Evolutionary conservation across 2,797 vertebrate species (phyloP), one percentile per base, ranked within the genome.

Genomic region (Myioborus melanocephalus): DNA sequence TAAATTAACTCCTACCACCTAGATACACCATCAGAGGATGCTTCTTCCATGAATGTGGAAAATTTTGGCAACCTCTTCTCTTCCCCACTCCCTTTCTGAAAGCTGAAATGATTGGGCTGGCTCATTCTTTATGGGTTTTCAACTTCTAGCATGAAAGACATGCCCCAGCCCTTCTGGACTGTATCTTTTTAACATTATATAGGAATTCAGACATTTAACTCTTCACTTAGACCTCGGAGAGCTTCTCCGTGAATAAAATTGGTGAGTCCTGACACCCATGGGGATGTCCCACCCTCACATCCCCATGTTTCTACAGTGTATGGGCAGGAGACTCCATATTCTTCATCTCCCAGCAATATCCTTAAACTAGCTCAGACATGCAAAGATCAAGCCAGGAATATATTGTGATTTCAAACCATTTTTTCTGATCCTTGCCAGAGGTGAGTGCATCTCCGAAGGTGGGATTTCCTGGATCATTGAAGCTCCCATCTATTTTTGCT

Each of bases 401-500:
- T 8, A 35, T 0, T 41, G 35, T 34, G 4, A 88, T 53, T 79
- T 64, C 73, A 39, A 78, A 52, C 27, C 8, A 1, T 69, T 56
- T 80, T 87, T 90, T 86, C 84, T 82, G 34, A 50, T 95, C 64
- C 64, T 72, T 92, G 22, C 52, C 89, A 98, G 98, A 94, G 97
- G 95, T 23, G 98, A 99, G 94, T 97, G 83, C 23, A 13, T 95
- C 93, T 97, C 97, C 1, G 93, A 98, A 55, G 94, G 52, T 8
- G 98, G 98, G 14, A 96, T 97, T 60, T 97, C 97, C 76, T 98
- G 98, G 98, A 98, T 97, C 1, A 94, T 98, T 37, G 98, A 98
- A 94, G 98, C 98, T 68, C 98, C 98, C 72, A 98, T 98, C 65
- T 96, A 98, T 70, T 98, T 99, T 73, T 98, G 97, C 68, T 98